These are phyloP conservation scores for Xestia xanthographa DNA, from an alignment of 2,888 invertebrate species.

Conservation along the genomic window DNA sequence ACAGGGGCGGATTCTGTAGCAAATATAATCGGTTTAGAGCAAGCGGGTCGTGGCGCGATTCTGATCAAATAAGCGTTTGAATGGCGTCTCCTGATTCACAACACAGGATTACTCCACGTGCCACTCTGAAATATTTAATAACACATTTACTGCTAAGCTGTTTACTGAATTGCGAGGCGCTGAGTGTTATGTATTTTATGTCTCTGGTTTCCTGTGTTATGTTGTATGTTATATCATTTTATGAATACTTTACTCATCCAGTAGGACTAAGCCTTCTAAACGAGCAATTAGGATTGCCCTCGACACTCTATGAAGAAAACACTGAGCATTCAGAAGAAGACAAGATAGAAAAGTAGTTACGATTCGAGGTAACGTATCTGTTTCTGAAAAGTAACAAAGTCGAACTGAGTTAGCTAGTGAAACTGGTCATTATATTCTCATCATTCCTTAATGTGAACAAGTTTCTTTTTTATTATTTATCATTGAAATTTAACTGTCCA, in stretches of 20 bases:
- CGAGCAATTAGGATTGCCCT: background rate
- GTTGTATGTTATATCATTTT: background rate
- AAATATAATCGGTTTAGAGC: slow-evolving; percentile 67
- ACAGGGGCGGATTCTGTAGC: slow-evolving; percentile 44
- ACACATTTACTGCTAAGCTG: slow-evolving; percentile 41
- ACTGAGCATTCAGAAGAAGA: background rate
- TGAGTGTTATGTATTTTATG: slow-evolving; percentile 18
- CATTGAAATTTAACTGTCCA: background rate
- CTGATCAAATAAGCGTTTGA: slow-evolving; percentile 67
- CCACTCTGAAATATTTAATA: slow-evolving; percentile 51
- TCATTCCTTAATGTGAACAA: no score
- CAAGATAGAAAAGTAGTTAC: background rate
- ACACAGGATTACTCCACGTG: slow-evolving; percentile 47
- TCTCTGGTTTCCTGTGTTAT: background rate
- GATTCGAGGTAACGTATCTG: background rate
- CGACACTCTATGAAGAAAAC: background rate
- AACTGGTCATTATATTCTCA: background rate
- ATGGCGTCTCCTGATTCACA: slow-evolving; percentile 60
- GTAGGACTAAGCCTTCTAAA: background rate
- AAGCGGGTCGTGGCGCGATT: slow-evolving; percentile 53
- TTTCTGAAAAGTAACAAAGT: background rate
- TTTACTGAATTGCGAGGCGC: slow-evolving; percentile 44
- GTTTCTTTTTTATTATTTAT: no score
- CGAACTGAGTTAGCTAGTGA: background rate
- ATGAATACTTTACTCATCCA: background rate